Percentiles rank a stretch among this genome's conserved stretches.
Conservation (phyloP, 2,888 invertebrate species). For the Microctonus hyperodae region DNA sequence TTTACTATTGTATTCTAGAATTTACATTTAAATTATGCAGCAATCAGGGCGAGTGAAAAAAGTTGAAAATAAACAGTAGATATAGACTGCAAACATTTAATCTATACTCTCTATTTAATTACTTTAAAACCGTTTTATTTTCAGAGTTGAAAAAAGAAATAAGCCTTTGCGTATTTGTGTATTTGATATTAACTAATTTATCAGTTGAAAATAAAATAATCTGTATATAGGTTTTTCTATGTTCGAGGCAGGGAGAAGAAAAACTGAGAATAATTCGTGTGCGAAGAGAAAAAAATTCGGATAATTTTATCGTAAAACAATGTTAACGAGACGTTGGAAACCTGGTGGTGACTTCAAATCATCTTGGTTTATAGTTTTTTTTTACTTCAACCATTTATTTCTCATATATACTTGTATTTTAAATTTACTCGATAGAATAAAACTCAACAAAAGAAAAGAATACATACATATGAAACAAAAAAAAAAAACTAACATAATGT, state of each 20-base stretch:
- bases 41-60: too few species aligned
- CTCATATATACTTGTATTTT: neutral
- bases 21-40: too few species aligned
- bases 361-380: conserved; percentile 16
- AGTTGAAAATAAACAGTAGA: too few species aligned
- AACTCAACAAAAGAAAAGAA: neutral
- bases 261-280: neutral
- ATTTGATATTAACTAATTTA: too few species aligned
- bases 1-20: neutral
- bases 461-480: neutral
- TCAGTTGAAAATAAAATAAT: neutral
- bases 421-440: neutral
- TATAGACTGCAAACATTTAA: too few species aligned
- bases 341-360: conserved; percentile 28
- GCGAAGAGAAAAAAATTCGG: conserved; percentile 13
- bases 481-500: too few species aligned
- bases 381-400: neutral
- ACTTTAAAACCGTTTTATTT: too few species aligned
- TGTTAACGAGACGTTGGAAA: conserved; percentile 24
- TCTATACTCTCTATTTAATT: too few species aligned
- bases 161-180: neutral
- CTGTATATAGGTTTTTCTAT: neutral
- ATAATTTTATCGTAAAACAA: conserved; percentile 33
- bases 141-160: neutral
- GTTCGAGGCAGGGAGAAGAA: neutral